These are phyloP conservation scores for Chondrosia reniformis DNA, from an alignment of 37 sponge, comb jelly and placozoan genomes.

Conservation along the genomic window DNA sequence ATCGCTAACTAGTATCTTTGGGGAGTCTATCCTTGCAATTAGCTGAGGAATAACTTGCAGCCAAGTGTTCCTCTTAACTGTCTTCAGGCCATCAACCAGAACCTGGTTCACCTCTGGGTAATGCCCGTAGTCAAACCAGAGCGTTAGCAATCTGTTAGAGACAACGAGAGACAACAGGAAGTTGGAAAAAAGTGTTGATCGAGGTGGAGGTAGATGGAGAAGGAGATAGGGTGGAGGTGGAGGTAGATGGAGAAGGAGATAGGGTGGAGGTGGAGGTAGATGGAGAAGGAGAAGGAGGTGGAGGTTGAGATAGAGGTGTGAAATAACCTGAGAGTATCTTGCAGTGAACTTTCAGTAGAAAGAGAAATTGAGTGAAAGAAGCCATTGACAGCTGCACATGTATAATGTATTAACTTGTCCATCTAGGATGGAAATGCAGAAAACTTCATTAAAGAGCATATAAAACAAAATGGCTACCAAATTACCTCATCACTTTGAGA, in stretches of 20 bases:
- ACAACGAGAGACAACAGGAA: no score
- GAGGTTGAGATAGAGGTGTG: not conserved
- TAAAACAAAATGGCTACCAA: no score
- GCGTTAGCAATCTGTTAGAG: constrained; percentile 74
- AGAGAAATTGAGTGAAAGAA: constrained; percentile 92
- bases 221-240: not conserved
- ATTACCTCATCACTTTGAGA: not conserved
- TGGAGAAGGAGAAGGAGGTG: not conserved
- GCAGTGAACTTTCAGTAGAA: constrained; percentile 80
- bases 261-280: no score
- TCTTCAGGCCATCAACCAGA: constrained; percentile 78
- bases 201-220: no score
- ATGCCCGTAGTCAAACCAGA: constrained; percentile 95
- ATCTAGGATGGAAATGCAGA: not conserved
- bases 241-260: no score
- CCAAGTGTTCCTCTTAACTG: constrained; percentile 95
- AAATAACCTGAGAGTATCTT: constrained; percentile 86
- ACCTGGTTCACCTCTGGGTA: constrained; percentile 67
- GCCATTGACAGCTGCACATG: constrained; percentile 81
- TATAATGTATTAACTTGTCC: constrained; percentile 25
- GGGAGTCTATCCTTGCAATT: constrained; percentile 96
- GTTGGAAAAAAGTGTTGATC: no score
- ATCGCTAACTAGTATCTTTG: constrained; percentile 70
- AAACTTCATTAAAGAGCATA: not conserved
- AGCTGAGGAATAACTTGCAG: constrained; percentile 97